Base-by-base conservation (phyloP, 2,113 vertebrate genomes). In the Lepisosteus osseus region DNA sequence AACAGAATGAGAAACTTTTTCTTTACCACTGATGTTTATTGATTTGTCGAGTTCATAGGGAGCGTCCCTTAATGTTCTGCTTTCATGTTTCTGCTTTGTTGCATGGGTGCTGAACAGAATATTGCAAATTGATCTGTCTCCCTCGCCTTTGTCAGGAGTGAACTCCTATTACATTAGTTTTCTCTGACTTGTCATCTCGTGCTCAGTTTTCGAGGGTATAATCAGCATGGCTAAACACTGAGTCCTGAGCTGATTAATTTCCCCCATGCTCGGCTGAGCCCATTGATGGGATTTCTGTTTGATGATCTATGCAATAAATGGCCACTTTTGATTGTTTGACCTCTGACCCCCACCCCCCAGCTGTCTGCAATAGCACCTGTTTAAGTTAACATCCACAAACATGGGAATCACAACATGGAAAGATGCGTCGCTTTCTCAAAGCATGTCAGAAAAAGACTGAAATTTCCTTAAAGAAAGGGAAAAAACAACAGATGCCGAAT, bases 41-140 rank as follows among this genome's bases (percentile, higher is more conserved):
- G 96, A 98, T 96, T 94, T 86, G 86, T 86, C 88, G 85, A 86
- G 92, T 95, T 96, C 95, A 94, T 89, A 92, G 90, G 88, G 91
- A 93, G 88, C 93, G 89, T 92, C 90, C 85, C 94, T 95, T 95
- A 95, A 95, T 93, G 95, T 85, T 88, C 85, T 81, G 87, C 95
- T 96, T 97, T 97, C 92, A 95, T 95, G 96, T 95, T 85, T 92
- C 89, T 86, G 87, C 94, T 96, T 97, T 97, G 94, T 92, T 91
- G 91, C 86, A 76, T 85, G 90, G 81, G 87, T 77, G 81, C 86
- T 87, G 90, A 84, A 89, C 90, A 92, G 92, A 88, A 94, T 97
- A 96, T 97, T 96, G 94, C 95, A 95, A 95, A 97, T 99, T 97
- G 96, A 99, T 98, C 94, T 78, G 84, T 90, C 90, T 90, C 84